phyloP scores from a whole-genome alignment of 2,888 invertebrate genomes.

The Cheilosia urbana region DNA sequence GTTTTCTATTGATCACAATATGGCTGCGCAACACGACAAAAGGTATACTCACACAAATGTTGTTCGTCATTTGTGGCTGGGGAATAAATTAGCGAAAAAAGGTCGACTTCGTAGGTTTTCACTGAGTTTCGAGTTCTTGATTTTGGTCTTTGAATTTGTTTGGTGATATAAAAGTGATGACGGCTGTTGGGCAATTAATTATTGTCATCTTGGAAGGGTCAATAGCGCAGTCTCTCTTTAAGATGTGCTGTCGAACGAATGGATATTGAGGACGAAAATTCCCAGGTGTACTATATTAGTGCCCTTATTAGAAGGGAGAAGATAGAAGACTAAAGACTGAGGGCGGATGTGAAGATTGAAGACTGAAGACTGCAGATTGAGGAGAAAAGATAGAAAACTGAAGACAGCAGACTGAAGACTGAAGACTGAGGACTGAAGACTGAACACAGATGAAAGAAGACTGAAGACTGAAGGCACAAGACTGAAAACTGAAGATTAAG shows the following conservation, averaged over 20 bases:
- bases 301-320: too few relatives aligned
- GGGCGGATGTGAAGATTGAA: not conserved
- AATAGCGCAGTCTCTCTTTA: too few relatives aligned
- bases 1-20: constrained; percentile 64
- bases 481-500: too few relatives aligned
- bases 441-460: not conserved
- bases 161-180: too few relatives aligned
- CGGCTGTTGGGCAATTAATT: too few relatives aligned
- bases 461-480: too few relatives aligned
- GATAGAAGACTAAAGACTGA: not conserved
- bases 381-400: not conserved
- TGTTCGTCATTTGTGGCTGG: not conserved
- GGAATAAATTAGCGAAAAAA: constrained; percentile 31
- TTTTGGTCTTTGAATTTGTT: too few relatives aligned
- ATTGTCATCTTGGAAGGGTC: too few relatives aligned
- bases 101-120: not conserved
- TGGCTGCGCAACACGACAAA: constrained; percentile 24
- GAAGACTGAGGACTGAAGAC: not conserved
- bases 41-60: not conserved
- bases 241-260: too few relatives aligned
- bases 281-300: too few relatives aligned
- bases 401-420: not conserved
- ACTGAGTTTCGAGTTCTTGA: too few relatives aligned
- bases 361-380: not conserved
- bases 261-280: too few relatives aligned